These are phyloP conservation scores for Masnerella sp. DNA, from an alignment of 2,888 invertebrate species.

Conservation along the genomic window DNA sequence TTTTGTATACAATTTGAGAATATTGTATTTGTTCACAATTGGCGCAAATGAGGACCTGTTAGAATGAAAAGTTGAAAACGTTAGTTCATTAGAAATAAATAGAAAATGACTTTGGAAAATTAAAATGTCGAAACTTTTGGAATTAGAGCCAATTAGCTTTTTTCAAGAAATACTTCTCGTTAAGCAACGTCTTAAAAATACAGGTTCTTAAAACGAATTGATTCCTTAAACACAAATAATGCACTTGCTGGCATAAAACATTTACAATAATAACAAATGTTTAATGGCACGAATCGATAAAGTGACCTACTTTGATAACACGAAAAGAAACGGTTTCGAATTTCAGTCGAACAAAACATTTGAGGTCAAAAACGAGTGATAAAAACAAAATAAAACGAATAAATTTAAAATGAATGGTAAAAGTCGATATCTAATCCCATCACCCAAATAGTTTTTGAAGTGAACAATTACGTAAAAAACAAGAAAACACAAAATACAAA, in stretches of 20 bases:
- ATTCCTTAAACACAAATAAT: constrained; percentile 2
- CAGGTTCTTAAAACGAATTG: neutral
- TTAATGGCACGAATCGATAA: constrained; percentile 6
- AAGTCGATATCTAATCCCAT: constrained; percentile 30
- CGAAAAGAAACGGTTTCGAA: too few species aligned
- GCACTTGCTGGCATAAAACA: neutral
- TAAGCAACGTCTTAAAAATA: too few species aligned
- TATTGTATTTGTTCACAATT: too few species aligned
- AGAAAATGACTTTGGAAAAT: constrained; percentile 18
- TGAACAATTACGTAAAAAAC: too few species aligned
- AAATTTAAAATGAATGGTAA: neutral
- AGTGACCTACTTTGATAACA: constrained; percentile 10
- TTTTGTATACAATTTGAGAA: too few species aligned
- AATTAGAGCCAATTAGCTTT: too few species aligned
- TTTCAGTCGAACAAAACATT: too few species aligned
- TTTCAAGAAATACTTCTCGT: too few species aligned
- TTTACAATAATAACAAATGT: constrained; percentile 1
- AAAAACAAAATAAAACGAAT: neutral
- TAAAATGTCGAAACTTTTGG: constrained; percentile 4
- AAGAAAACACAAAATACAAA: neutral
- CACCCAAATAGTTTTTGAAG: too few species aligned
- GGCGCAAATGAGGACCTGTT: too few species aligned
- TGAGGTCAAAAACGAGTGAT: too few species aligned
- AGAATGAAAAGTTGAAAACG: constrained; percentile 36
- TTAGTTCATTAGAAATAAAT: constrained; percentile 28